A percentile compares a stretch with the other conserved stretches of the same genome.
These are phyloP conservation scores for Andinoacara biseriatus DNA, from an alignment of 2,113 vertebrate genomes.

Conservation along the genomic window DNA sequence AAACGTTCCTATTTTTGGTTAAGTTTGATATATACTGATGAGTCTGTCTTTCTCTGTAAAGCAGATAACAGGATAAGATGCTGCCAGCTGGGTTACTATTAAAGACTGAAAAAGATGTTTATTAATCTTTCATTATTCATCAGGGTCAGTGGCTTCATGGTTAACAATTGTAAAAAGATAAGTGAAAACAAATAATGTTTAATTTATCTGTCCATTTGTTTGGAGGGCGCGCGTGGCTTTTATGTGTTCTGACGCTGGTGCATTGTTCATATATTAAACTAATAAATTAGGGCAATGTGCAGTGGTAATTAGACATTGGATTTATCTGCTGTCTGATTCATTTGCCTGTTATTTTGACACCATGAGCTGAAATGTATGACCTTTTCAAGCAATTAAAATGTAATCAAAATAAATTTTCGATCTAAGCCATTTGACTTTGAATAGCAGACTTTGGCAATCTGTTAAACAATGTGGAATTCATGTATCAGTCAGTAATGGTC, in stretches of 20 bases:
- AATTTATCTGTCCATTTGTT: constrained; percentile 43
- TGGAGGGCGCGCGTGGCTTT: constrained; percentile 33
- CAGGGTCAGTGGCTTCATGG: constrained; percentile 38
- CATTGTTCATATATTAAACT: constrained; percentile 34
- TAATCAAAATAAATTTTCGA: background rate
- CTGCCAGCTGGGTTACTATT: constrained; percentile 10
- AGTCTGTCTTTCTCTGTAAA: constrained; percentile 7
- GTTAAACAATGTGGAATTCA: background rate
- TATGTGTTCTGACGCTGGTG: constrained; percentile 40
- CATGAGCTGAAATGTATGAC: background rate
- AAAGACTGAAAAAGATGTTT: constrained; percentile 30
- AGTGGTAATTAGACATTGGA: constrained; percentile 31
- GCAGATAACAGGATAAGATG: constrained; percentile 23
- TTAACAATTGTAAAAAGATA: constrained; percentile 48
- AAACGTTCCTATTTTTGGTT: constrained; percentile 12
- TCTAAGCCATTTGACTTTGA: background rate
- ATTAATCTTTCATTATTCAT: constrained; percentile 62
- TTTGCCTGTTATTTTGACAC: constrained; percentile 15
- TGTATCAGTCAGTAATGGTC: background rate
- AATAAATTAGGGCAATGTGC: constrained; percentile 28
- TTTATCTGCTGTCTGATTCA: constrained; percentile 50
- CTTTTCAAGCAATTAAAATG: constrained; percentile 10
- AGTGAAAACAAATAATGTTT: constrained; percentile 53
- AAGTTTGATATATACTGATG: background rate
- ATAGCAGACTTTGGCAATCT: background rate